Evolutionary conservation across 2,797 vertebrate genomes (phyloP).

Genomic region (Protonibea diacanthus): DNA sequence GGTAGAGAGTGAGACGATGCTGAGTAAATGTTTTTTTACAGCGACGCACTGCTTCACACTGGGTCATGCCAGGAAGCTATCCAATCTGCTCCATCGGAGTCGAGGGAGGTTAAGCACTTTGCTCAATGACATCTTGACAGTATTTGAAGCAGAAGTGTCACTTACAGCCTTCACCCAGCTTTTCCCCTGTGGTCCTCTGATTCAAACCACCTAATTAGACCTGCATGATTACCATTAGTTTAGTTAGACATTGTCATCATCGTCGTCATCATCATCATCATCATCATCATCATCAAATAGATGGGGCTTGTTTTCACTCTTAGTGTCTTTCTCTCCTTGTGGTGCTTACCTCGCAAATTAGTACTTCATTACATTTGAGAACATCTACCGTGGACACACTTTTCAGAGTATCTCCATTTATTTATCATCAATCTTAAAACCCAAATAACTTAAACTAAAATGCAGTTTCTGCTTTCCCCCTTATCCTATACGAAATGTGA

Average conservation of each 20-base stretch:
- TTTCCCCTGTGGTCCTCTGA: constrained; percentile 16
- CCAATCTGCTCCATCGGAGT: constrained; percentile 20
- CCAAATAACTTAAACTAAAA: no score
- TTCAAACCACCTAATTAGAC: constrained; percentile 38
- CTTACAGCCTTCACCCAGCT: constrained; percentile 17
- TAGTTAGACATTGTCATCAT: constrained; percentile 2
- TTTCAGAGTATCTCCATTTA: not conserved
- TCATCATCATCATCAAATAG: constrained; percentile 5
- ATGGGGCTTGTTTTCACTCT: constrained; percentile 17
- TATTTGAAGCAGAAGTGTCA: constrained; percentile 21
- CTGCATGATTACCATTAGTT: constrained; percentile 33
- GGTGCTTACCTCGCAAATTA: constrained; percentile 29
- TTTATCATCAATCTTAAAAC: not conserved
- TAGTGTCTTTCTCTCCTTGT: constrained; percentile 1
- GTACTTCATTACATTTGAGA: not conserved
- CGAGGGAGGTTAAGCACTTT: constrained; percentile 18
- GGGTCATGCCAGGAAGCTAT: constrained; percentile 13
- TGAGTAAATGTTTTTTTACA: constrained; percentile 37
- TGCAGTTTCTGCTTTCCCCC: no score
- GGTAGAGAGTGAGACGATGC: constrained; percentile 1
- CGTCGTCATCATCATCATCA: constrained; percentile 2
- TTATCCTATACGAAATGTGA: not conserved
- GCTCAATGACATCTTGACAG: constrained; percentile 34
- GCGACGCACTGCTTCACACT: not conserved
- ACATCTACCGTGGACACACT: not conserved